Conservation (phyloP, 2,888 invertebrate genomes). For the Heteromyza rotundicornis region DNA sequence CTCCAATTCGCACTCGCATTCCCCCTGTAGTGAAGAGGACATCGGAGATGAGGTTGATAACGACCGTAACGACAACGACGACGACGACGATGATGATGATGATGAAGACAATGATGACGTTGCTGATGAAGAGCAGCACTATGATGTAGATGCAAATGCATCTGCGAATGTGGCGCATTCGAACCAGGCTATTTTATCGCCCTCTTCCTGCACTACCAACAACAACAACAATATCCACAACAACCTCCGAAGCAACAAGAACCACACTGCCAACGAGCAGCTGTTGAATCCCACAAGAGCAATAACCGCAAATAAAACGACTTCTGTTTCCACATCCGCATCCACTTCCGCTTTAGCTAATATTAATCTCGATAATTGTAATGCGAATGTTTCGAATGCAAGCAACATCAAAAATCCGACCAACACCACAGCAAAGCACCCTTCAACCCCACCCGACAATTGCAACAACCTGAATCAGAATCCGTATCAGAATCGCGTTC, state of each 20-base stretch:
- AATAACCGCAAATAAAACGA: slow-evolving; percentile 15
- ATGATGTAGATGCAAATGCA: background rate
- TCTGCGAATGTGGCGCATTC: slow-evolving; percentile 38
- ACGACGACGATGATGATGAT: slow-evolving; percentile 24
- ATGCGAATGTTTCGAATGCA: slow-evolving; percentile 48
- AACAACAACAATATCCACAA: slow-evolving; percentile 26
- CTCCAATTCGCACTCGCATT: slow-evolving; percentile 41
- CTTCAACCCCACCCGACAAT: slow-evolving; percentile 25
- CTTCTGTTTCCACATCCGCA: slow-evolving; percentile 24
- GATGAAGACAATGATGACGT: slow-evolving; percentile 45
- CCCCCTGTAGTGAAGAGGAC: slow-evolving; percentile 42
- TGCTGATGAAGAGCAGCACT: slow-evolving; percentile 36
- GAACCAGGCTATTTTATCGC: slow-evolving; percentile 46
- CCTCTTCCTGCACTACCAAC: slow-evolving; percentile 38
- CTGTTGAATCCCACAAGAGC: slow-evolving; percentile 1
- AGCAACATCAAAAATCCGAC: slow-evolving; percentile 32
- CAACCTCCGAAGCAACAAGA: background rate
- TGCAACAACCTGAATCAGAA: slow-evolving; percentile 32
- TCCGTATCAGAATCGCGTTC: slow-evolving; percentile 14
- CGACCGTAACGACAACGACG: slow-evolving; percentile 26
- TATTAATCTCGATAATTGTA: slow-evolving; percentile 57
- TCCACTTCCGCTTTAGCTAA: slow-evolving; percentile 38
- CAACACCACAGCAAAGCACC: background rate
- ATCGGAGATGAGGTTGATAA: slow-evolving; percentile 30
- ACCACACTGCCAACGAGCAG: no score